Evolutionary conservation across 2,113 vertebrate species (phyloP).

Genomic region (Colius striatus): DNA sequence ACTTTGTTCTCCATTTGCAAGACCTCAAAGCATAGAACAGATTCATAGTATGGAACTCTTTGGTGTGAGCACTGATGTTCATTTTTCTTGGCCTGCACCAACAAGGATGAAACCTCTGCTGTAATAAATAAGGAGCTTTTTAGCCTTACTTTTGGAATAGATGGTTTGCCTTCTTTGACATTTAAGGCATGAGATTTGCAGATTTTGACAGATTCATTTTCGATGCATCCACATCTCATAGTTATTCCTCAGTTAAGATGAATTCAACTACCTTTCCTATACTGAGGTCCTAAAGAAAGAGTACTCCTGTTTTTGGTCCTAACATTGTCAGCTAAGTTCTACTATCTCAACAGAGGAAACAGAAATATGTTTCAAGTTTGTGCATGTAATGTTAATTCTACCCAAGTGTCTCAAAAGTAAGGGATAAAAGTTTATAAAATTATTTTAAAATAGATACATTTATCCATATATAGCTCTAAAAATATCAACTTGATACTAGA

Average conservation of each 20-base stretch:
- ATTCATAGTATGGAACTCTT: neutral
- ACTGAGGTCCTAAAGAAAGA: neutral
- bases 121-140: neutral
- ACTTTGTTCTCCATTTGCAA: neutral
- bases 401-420: neutral
- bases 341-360: neutral
- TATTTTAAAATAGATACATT: neutral
- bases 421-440: neutral
- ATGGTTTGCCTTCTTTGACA: neutral
- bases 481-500: neutral
- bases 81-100: neutral
- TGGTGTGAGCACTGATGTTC: neutral
- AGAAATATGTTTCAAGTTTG: neutral
- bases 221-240: neutral
- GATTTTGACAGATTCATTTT: neutral
- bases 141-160: neutral
- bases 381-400: neutral
- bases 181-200: neutral
- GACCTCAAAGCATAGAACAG: neutral
- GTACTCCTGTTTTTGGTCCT: neutral
- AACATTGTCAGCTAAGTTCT: neutral
- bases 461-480: neutral
- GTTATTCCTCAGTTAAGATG: neutral
- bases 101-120: neutral
- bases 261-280: neutral